Conservation (phyloP, 2,113 vertebrate genomes). For the Cavia aperea region DNA sequence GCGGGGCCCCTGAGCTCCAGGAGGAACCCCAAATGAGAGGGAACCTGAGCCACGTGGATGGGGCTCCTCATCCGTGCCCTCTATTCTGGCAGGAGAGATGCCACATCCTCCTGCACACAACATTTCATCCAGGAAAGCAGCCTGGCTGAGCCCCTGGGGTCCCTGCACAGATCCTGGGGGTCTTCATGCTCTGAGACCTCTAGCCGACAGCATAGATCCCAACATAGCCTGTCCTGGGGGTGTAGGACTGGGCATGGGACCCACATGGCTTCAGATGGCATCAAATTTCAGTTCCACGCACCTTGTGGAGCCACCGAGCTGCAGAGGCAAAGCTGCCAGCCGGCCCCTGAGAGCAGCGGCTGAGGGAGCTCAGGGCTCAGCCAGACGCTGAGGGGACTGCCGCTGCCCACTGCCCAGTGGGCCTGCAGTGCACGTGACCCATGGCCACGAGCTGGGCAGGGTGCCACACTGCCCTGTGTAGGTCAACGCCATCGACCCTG, state of each 20-base stretch:
- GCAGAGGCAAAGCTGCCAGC: neutral
- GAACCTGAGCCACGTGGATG: slow-evolving; percentile 66
- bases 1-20: neutral
- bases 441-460: neutral
- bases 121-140: slow-evolving; percentile 68
- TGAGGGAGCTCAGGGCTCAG: neutral
- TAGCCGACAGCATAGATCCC: neutral
- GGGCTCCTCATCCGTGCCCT: slow-evolving; percentile 75
- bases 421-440: rapidly evolving
- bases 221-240: rapidly evolving
- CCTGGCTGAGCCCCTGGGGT: slow-evolving; percentile 45
- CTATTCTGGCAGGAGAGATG: slow-evolving; percentile 79
- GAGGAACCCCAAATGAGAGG: neutral
- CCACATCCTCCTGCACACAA: slow-evolving; percentile 76
- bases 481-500: neutral
- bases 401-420: rapidly evolving
- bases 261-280: neutral
- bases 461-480: rapidly evolving
- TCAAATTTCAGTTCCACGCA: neutral
- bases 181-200: neutral
- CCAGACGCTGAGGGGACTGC: rapidly evolving
- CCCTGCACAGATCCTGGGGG: neutral
- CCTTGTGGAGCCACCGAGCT: rapidly evolving
- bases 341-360: neutral
- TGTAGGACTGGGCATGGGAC: rapidly evolving